phyloP scores from a whole-genome alignment of 2,797 vertebrate species.

The Tokudaia muenninki region DNA sequence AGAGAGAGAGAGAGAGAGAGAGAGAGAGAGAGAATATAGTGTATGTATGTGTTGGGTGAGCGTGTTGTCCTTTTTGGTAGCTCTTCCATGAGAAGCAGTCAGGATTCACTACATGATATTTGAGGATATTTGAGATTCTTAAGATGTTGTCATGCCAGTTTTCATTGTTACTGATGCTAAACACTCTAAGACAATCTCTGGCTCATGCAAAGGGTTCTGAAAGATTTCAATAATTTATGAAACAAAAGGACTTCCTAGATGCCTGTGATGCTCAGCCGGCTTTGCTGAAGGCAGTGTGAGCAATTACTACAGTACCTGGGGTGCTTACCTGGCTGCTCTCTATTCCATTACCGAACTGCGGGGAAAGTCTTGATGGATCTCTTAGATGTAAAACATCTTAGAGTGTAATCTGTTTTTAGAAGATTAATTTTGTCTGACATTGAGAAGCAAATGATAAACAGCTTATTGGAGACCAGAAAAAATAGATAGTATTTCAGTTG shows the following conservation, averaged over 20 bases:
- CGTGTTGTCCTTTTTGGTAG: constrained; percentile 85
- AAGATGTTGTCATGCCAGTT: constrained; percentile 84
- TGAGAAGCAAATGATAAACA: constrained; percentile 85
- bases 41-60: not conserved
- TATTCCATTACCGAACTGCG: constrained; percentile 87
- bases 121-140: constrained; percentile 81
- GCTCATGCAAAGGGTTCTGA: constrained; percentile 86
- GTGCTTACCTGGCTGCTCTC: constrained; percentile 84
- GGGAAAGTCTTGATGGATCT: constrained; percentile 86
- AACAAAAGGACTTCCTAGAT: constrained; percentile 85
- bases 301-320: constrained; percentile 85
- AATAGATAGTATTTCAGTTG: constrained; percentile 68
- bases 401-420: constrained; percentile 82
- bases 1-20: not conserved
- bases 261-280: constrained; percentile 82
- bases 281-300: constrained; percentile 80
- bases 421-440: constrained; percentile 86
- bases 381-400: constrained; percentile 87
- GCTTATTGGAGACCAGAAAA: constrained; percentile 80
- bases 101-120: constrained; percentile 77
- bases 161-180: constrained; percentile 89
- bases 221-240: constrained; percentile 88
- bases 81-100: constrained; percentile 84
- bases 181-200: constrained; percentile 87
- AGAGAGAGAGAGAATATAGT: not conserved